phyloP scores from a whole-genome alignment of 1,140 invertebrate species.

The Eulimnadia texana region DNA sequence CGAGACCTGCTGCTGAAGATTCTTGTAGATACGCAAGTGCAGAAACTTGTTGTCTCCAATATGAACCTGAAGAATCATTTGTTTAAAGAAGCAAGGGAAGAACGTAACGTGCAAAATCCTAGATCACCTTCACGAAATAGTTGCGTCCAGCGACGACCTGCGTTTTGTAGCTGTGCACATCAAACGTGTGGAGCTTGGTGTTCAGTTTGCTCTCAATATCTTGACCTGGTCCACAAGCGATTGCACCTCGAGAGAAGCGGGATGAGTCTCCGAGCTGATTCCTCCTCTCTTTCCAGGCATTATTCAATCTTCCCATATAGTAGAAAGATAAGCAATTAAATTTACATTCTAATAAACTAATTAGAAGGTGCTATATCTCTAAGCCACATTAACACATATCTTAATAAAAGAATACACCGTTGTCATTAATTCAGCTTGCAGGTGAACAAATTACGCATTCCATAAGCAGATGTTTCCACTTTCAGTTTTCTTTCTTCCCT shows the following conservation, averaged over 20 bases:
- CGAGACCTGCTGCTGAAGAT: slow-evolving; percentile 8
- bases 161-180: slow-evolving; percentile 4
- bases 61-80: neutral
- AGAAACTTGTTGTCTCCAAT: slow-evolving; percentile 10
- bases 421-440: too few relatives aligned
- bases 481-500: too few relatives aligned
- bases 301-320: neutral
- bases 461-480: too few relatives aligned
- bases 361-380: too few relatives aligned
- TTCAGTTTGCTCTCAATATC: slow-evolving; percentile 8
- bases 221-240: slow-evolving; percentile 4
- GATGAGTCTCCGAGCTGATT: neutral
- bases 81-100: neutral
- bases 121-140: slow-evolving; percentile 11
- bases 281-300: slow-evolving; percentile 8
- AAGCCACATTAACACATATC: too few relatives aligned
- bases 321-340: neutral
- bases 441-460: too few relatives aligned
- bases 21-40: slow-evolving; percentile 10
- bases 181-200: slow-evolving; percentile 6
- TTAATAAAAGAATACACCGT: too few relatives aligned
- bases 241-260: slow-evolving; percentile 9
- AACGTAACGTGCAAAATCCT: neutral
- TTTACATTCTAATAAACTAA: too few relatives aligned
- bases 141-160: slow-evolving; percentile 14